Conservation (phyloP, 2,888 invertebrate genomes). For the Zygothrica quintamaculata region DNA sequence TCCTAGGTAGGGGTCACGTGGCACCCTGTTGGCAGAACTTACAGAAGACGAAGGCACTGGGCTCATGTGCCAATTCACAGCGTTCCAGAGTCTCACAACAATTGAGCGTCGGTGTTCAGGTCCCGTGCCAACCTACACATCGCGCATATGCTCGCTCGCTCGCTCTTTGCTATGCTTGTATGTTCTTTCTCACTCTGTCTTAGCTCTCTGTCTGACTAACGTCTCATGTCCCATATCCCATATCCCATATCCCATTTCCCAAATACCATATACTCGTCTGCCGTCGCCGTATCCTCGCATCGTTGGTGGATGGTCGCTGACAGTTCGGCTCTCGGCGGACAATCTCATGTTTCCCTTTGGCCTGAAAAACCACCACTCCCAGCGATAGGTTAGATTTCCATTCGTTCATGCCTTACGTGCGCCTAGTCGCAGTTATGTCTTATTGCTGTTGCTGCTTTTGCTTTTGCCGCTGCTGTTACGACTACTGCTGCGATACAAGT, state of each 20-base stretch:
- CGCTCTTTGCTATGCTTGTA: conserved; percentile 2
- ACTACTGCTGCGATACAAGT: too few relatives aligned
- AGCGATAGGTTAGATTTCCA: conserved; percentile 76
- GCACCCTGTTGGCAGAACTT: conserved; percentile 35
- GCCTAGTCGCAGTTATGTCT: conserved; percentile 34
- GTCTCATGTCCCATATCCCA: conserved; percentile 4
- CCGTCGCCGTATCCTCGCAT: conserved; percentile 32
- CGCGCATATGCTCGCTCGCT: conserved; percentile 7
- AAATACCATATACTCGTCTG: too few relatives aligned
- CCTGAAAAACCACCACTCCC: conserved; percentile 66
- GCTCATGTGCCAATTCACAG: conserved; percentile 67
- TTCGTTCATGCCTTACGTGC: conserved; percentile 36
- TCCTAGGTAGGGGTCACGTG: conserved; percentile 28
- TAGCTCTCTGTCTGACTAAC: conserved; percentile 42
- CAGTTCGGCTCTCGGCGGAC: conserved; percentile 74
- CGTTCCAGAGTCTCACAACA: conserved; percentile 66
- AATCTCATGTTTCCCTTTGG: conserved; percentile 53
- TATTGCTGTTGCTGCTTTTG: conserved; percentile 39
- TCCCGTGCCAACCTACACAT: conserved; percentile 15
- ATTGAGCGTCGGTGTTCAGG: conserved; percentile 49
- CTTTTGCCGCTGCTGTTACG: too few relatives aligned
- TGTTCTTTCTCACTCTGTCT: conserved; percentile 18
- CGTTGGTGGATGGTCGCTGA: conserved; percentile 70
- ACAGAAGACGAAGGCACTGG: conserved; percentile 39
- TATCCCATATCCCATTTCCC: too few relatives aligned